These are phyloP conservation scores for Atractosteus spatula DNA, from an alignment of 2,113 vertebrate species.

Conservation along the genomic window DNA sequence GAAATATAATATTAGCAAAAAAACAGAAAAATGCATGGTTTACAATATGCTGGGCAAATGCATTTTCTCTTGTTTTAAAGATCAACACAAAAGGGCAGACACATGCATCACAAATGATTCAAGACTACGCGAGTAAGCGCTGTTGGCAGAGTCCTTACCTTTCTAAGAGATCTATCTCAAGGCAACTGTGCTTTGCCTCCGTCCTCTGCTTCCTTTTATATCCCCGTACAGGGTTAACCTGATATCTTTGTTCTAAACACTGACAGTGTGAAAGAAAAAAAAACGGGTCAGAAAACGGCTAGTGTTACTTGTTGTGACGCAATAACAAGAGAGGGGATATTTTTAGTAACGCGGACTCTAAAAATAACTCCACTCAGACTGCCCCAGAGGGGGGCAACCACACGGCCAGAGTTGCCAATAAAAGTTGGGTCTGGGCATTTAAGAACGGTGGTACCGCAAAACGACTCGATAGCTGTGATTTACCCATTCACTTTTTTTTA, in stretches of 20 bases:
- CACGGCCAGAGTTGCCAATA: conserved; percentile 56
- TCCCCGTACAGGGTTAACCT: conserved; percentile 29
- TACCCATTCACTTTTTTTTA: too few relatives aligned
- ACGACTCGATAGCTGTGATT: too few relatives aligned
- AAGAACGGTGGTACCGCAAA: background rate
- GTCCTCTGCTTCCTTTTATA: conserved; percentile 63
- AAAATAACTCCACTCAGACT: conserved; percentile 57
- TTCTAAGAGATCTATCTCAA: conserved; percentile 20
- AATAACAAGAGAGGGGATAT: conserved; percentile 52
- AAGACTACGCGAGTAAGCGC: background rate
- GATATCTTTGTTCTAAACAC: conserved; percentile 43
- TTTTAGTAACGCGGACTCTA: conserved; percentile 61
- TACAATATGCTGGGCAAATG: too few relatives aligned
- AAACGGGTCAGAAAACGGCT: conserved; percentile 20
- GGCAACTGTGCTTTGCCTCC: conserved; percentile 49
- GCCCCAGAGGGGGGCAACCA: conserved; percentile 27
- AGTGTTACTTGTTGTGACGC: conserved; percentile 63
- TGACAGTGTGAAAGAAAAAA: conserved; percentile 13
- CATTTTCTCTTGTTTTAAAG: too few relatives aligned
- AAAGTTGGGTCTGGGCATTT: conserved; percentile 36
- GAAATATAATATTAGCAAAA: too few relatives aligned
- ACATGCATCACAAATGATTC: background rate
- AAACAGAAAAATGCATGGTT: too few relatives aligned
- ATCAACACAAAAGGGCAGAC: background rate
- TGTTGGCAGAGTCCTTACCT: conserved; percentile 31